Evolutionary conservation across 2,888 invertebrate species (phyloP), one percentile per base, ranked within the genome.

Genomic region (Sycophila texana): DNA sequence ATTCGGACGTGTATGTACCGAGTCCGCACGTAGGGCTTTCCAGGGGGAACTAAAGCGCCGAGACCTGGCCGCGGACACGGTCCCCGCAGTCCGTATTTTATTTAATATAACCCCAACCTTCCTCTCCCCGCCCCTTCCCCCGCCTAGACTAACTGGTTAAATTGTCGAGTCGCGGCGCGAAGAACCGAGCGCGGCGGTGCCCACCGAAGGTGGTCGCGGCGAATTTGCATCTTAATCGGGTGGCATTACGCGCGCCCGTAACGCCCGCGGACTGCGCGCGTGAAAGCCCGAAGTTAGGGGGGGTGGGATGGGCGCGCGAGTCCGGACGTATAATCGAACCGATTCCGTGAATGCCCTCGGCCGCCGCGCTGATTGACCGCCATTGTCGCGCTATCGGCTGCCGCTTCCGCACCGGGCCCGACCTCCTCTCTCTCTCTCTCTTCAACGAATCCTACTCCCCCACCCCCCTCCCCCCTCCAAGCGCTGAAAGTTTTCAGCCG

Each of bases 171-270:
- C 85, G 87, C 84, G 84, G 82, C 85, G 22, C 16, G 66, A 14
- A 53, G 14, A n/a, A 55, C 53, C 75, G 70, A 65, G 77, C 65
- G 51, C 61, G 49, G 63, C 75, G 57, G 22, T 26, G 83, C 81
- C 85, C 82, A 79, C 83, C 79, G 83, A 85, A 89, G 39, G 39
- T 39, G 39, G 39, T 10, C 39, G 39, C 39, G 39, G 39, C 39
- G 39, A 39, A 89, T 89, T 89, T 89, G 88, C 89, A 89, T 89
- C 89, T 89, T 89, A 89, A 89, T 89, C 89, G 88, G 86, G 84
- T 85, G 87, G 88, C 86, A 87, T 88, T 88, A 88, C 75, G 61
- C 55, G 65, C 16, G 63, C 55, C 86, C 84, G 85, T 87, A 87
- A 88, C 88, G 85, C 86, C 86, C 55, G 57, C 47, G 39, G 26